These are phyloP conservation scores for Oryzias woworae DNA, from an alignment of 2,113 vertebrate species.

Conservation along the genomic window DNA sequence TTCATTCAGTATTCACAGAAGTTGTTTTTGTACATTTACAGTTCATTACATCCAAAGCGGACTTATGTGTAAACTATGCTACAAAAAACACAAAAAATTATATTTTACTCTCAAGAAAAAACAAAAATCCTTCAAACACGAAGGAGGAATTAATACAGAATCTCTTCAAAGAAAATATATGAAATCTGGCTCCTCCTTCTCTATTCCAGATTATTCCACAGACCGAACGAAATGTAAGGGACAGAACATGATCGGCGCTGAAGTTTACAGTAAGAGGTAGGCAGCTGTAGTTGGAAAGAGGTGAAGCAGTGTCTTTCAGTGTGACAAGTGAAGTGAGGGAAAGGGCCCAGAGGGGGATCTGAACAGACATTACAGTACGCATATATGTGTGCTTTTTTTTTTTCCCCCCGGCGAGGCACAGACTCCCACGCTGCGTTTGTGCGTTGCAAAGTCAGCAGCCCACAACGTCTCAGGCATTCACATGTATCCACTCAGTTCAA, in stretches of 20 bases:
- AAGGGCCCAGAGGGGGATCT: conserved; percentile 22
- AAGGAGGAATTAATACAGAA: conserved; percentile 33
- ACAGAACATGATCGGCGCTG: conserved; percentile 15
- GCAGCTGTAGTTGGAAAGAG: conserved; percentile 55
- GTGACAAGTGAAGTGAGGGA: conserved; percentile 12
- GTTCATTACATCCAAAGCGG: conserved; percentile 28
- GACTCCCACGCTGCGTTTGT: conserved; percentile 56
- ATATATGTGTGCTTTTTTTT: conserved; percentile 46
- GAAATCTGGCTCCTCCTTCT: too few relatives aligned
- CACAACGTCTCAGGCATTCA: conserved; percentile 21
- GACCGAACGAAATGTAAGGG: conserved; percentile 27
- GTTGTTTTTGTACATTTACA: conserved; percentile 27
- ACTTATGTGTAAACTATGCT: conserved; percentile 46
- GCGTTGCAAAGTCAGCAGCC: conserved; percentile 56
- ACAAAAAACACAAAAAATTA: background rate
- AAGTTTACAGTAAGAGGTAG: conserved; percentile 61
- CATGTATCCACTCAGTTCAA: background rate
- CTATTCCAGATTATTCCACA: background rate
- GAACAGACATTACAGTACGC: conserved; percentile 66
- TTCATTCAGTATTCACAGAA: conserved; percentile 51
- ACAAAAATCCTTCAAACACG: conserved; percentile 57
- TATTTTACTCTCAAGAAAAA: background rate
- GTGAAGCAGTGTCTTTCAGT: conserved; percentile 67
- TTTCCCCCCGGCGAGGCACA: conserved; percentile 44
- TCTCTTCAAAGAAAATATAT: conserved; percentile 34